A percentile compares a stretch with the other conserved stretches of the same genome.
These are phyloP conservation scores for Mustela erminea DNA, from an alignment of 2,797 vertebrate genomes.

Conservation along the genomic window DNA sequence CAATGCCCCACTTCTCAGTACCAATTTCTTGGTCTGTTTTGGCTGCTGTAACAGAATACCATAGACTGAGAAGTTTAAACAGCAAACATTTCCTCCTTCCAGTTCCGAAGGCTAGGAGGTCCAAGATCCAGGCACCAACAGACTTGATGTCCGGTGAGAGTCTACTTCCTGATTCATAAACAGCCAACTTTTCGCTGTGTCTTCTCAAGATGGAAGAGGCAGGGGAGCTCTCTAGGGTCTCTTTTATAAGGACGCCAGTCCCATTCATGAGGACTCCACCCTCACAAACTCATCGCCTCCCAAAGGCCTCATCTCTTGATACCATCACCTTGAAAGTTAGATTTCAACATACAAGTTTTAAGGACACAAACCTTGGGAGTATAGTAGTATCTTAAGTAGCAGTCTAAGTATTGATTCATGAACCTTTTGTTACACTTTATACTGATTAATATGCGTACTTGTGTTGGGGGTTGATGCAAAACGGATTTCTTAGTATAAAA, in stretches of 20 bases:
- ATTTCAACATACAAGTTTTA: background rate
- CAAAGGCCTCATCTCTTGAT: background rate
- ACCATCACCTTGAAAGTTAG: background rate
- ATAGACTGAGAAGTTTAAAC: background rate
- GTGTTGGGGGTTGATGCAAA: background rate
- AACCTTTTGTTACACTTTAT: background rate
- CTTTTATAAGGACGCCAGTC: background rate
- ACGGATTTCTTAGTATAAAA: background rate
- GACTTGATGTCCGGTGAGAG: background rate
- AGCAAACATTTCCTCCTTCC: background rate
- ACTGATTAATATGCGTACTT: background rate
- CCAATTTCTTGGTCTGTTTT: background rate
- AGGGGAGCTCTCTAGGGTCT: background rate
- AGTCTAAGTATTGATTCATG: background rate
- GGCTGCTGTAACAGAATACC: background rate
- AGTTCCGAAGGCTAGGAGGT: background rate
- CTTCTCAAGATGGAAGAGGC: background rate
- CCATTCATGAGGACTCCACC: background rate
- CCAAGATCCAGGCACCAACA: background rate
- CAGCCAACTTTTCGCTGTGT: background rate
- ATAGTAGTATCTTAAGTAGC: background rate
- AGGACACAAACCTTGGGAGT: background rate
- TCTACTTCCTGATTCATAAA: background rate
- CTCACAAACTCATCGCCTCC: background rate
- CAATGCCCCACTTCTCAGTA: background rate